Base-by-base conservation (phyloP, 2,113 vertebrate species). In the Athene cunicularia region DNA sequence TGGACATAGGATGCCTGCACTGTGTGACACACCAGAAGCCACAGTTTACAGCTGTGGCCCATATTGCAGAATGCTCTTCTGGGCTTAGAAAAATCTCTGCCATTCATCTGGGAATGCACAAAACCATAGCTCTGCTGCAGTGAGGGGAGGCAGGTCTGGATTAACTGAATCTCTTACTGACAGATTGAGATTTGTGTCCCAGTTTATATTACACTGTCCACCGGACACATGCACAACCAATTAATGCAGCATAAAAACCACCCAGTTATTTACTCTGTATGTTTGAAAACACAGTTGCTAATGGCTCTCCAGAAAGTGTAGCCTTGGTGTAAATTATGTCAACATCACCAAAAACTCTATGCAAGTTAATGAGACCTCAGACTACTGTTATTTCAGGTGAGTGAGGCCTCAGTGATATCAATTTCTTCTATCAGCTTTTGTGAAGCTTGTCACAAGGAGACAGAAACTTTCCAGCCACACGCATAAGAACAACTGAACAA, bases 1-100 rank as follows among this genome's bases (percentile, higher is more conserved):
- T 0, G 0, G 18, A 67, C 1, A 0, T 1, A 39, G 58, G 39
- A 72, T 6, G 17, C 8, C 33, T 66, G 71, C 56, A 70, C 18
- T 0, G 4, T 6, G 3, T 71, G 60, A 87, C 80, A 92, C 1
- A 23, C 43, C 63, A 79, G 76, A 77, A 84, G 80, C 47, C 43
- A 43, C 0, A 0, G 76, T 43, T 60, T 75, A 63, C 70, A 91
- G 73, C 88, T 93, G 86, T 45, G 17, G 43, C 80, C 89, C 87
- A 87, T 0, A 0, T 64, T 68, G 60, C 41, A 81, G 77, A 81
- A 60, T 6, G 33, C 43, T 87, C 60, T 68, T 87, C 64, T 85
- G 56, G 70, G 33, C 43, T 89, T 47, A 52, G 68, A 71, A 87
- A 87, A 91, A 60, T 39, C 87, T 64, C 43, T 85, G 66, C 33